Evolutionary conservation across 2,888 invertebrate species (phyloP).

Genomic region (Epinotia ramella): DNA sequence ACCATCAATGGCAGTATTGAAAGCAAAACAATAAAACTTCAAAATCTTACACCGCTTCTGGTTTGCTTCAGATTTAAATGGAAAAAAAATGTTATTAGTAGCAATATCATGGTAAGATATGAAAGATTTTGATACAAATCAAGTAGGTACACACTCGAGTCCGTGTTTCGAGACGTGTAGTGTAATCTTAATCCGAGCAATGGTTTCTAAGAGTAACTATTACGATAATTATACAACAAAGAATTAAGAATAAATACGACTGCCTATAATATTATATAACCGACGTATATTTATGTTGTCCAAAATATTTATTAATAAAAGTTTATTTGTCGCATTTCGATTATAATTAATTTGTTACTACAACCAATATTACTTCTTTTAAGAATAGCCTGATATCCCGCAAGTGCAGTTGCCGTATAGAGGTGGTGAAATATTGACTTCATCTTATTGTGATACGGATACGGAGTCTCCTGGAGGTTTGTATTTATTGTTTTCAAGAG

Average conservation of each 20-base stretch:
- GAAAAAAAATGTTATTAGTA: conserved; percentile 66
- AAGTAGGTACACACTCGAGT: too few species aligned
- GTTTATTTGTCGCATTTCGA: too few species aligned
- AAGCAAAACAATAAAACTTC: conserved; percentile 74
- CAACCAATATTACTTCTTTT: conserved; percentile 27
- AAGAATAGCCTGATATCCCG: conserved; percentile 49
- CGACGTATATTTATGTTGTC: too few species aligned
- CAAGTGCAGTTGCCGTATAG: conserved; percentile 49
- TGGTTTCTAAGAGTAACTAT: too few species aligned
- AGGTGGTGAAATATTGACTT: conserved; percentile 48
- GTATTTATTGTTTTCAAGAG: not conserved
- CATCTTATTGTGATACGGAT: conserved; percentile 52
- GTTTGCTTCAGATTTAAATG: conserved; percentile 75
- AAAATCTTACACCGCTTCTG: conserved; percentile 73
- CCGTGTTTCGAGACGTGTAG: too few species aligned
- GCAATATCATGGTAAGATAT: conserved; percentile 55
- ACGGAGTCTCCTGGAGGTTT: conserved; percentile 3
- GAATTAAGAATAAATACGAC: too few species aligned
- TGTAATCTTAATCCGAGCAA: too few species aligned
- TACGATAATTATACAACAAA: too few species aligned
- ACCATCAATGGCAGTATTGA: conserved; percentile 74
- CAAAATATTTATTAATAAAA: too few species aligned
- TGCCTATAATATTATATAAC: too few species aligned
- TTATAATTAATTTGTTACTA: not conserved
- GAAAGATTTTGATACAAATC: not conserved